Evolutionary conservation across 2,888 invertebrate species (phyloP).

Genomic region (Alloplasta piceator): DNA sequence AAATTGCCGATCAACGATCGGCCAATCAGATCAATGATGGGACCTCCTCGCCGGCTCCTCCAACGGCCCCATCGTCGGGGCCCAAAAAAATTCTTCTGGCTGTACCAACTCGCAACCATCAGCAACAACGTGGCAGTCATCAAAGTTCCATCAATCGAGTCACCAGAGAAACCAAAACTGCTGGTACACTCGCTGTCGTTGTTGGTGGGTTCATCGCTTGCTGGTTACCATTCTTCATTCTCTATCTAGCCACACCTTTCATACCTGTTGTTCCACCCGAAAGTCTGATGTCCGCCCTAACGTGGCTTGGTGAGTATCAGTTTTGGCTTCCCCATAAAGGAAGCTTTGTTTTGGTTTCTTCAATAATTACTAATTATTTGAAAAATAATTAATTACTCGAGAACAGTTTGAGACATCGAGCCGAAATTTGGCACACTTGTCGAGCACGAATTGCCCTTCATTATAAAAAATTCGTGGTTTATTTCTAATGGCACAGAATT

Average conservation of each 20-base stretch:
- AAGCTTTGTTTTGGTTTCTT: too few species aligned
- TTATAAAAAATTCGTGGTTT: too few species aligned
- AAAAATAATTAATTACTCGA: too few species aligned
- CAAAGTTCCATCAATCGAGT: slow-evolving; percentile 81
- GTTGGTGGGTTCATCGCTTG: slow-evolving; percentile 95
- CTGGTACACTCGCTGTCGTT: slow-evolving; percentile 93
- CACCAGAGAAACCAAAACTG: slow-evolving; percentile 93
- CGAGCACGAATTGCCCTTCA: too few species aligned
- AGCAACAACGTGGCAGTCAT: slow-evolving; percentile 71
- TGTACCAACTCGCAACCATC: slow-evolving; percentile 36
- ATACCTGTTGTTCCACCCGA: slow-evolving; percentile 84
- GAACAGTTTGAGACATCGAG: too few species aligned
- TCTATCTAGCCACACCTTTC: slow-evolving; percentile 92
- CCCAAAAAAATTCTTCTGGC: slow-evolving; percentile 43
- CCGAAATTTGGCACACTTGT: too few species aligned
- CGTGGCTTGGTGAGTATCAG: slow-evolving; percentile 88
- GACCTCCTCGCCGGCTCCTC: background rate
- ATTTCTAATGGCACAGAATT: too few species aligned
- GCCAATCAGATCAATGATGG: background rate
- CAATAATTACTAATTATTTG: too few species aligned
- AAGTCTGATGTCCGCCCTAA: slow-evolving; percentile 88
- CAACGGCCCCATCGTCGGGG: slow-evolving; percentile 5
- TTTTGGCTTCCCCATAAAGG: background rate
- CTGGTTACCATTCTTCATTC: slow-evolving; percentile 94
- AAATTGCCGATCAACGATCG: slow-evolving; percentile 45